Evolutionary conservation across 2,113 vertebrate species (phyloP).

Genomic region (Zosterops pallidus): DNA sequence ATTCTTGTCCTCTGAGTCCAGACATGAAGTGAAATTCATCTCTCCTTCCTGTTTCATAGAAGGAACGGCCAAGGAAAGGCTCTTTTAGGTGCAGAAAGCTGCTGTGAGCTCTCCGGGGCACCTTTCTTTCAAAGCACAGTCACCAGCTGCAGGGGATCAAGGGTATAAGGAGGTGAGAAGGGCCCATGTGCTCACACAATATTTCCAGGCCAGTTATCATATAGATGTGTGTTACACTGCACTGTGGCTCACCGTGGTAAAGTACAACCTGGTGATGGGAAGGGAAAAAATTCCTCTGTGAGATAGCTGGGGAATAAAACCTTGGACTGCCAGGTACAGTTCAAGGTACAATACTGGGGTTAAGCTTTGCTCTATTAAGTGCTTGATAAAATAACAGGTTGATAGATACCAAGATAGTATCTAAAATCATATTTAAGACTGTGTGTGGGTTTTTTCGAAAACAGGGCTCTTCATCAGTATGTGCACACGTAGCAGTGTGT

Average conservation of each 20-base stretch:
- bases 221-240: background rate
- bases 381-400: background rate
- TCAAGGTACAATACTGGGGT: background rate
- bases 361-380: background rate
- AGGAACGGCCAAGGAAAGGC: background rate
- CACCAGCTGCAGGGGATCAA: background rate
- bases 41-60: background rate
- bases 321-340: background rate
- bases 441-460: background rate
- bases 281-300: background rate
- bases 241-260: background rate
- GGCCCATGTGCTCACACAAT: rapidly evolving
- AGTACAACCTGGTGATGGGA: background rate
- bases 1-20: background rate
- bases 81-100: background rate
- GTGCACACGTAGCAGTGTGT: background rate
- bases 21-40: background rate
- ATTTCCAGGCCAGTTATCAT: background rate
- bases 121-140: background rate
- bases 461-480: background rate
- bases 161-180: background rate
- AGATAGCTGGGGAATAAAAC: background rate
- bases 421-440: background rate
- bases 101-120: background rate
- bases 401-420: background rate